phyloP scores from a whole-genome alignment of 37 sponge, comb jelly and placozoan species.

The Ianthella basta region DNA sequence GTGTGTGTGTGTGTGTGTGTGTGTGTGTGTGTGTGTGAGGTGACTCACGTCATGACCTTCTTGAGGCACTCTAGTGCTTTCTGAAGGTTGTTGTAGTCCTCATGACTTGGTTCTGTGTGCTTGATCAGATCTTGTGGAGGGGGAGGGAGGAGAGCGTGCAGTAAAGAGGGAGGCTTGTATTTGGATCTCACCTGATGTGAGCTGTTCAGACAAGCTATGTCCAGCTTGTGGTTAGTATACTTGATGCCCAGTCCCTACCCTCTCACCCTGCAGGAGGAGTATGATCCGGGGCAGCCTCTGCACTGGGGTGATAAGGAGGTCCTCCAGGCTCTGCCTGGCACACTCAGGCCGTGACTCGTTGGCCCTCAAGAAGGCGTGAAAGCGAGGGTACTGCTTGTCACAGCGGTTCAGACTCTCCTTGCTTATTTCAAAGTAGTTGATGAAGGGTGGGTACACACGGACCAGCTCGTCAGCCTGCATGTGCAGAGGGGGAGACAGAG shows the following conservation, averaged over 20 bases:
- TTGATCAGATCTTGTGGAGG: constrained; percentile 58
- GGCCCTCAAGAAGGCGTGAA: constrained; percentile 90
- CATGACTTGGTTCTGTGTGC: constrained; percentile 56
- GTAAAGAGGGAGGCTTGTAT: too few species aligned
- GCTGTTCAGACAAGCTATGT: too few species aligned
- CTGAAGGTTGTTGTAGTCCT: constrained; percentile 58
- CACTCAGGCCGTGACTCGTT: constrained; percentile 83
- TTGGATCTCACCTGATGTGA: too few species aligned
- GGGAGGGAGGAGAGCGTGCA: neutral
- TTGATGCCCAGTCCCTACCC: neutral
- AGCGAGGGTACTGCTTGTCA: constrained; percentile 82
- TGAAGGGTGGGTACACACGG: constrained; percentile 84
- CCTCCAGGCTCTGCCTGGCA: constrained; percentile 78
- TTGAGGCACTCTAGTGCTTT: constrained; percentile 73
- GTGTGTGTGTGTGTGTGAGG: neutral
- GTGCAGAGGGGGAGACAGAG: neutral
- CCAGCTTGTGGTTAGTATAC: too few species aligned
- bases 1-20: constrained; percentile 15
- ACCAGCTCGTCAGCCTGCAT: constrained; percentile 71
- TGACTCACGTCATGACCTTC: constrained; percentile 83
- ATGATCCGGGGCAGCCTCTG: constrained; percentile 90
- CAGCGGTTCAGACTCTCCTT: constrained; percentile 81
- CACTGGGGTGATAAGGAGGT: constrained; percentile 87
- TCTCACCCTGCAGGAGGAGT: constrained; percentile 82
- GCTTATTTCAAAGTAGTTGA: constrained; percentile 89